A percentile compares a stretch with the other conserved stretches of the same genome.
These are phyloP conservation scores for Machimus rusticus DNA, from an alignment of 2,888 invertebrate species.

Conservation along the genomic window DNA sequence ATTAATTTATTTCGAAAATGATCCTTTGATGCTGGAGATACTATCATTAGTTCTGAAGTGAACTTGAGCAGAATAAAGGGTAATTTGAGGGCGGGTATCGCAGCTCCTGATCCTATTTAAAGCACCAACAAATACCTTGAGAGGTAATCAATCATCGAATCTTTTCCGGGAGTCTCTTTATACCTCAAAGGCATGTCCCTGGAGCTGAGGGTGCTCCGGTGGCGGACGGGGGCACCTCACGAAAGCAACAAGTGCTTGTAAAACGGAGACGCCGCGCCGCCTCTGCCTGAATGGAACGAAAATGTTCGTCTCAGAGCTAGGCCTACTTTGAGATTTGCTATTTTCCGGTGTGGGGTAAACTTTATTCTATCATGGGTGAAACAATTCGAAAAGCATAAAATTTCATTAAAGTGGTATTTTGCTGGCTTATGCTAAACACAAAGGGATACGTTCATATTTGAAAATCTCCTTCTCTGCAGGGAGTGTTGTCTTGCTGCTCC, in stretches of 20 bases:
- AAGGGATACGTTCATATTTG: conserved; percentile 2
- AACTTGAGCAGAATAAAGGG: not conserved
- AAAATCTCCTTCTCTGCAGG: not conserved
- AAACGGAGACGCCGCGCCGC: not conserved
- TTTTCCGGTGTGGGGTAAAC: not conserved
- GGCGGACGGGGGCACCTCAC: not conserved
- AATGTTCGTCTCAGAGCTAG: not conserved
- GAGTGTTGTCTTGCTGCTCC: not conserved
- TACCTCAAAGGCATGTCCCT: not conserved
- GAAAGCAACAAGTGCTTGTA: not conserved
- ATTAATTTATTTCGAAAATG: not conserved
- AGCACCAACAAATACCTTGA: conserved; percentile 1
- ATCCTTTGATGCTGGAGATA: not conserved
- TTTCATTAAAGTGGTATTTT: conserved; percentile 26
- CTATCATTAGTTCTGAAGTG: not conserved
- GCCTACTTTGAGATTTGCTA: not conserved
- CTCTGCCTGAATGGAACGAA: not conserved
- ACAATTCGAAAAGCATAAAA: conserved; percentile 23
- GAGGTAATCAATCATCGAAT: conserved; percentile 22
- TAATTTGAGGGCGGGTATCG: not conserved
- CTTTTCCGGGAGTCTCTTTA: not conserved
- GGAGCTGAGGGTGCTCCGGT: not conserved
- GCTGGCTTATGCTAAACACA: not conserved
- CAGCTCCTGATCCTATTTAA: not conserved
- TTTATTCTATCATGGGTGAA: conserved; percentile 22